Conservation (phyloP, 2,888 invertebrate species). For the Leptothorax acervorum region DNA sequence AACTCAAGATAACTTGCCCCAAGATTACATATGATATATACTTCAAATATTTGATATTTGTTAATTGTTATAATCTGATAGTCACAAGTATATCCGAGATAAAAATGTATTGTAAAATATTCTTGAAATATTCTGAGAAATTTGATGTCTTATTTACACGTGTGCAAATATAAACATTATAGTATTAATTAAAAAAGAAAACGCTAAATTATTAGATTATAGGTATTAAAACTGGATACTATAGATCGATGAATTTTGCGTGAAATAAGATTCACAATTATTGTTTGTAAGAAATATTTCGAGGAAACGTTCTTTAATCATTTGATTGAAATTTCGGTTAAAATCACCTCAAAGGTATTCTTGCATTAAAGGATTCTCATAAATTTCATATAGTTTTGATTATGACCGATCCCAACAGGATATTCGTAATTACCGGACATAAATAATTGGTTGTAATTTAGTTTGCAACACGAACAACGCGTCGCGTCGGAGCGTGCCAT, state of each 20-base stretch:
- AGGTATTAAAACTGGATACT: neutral
- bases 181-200: neutral
- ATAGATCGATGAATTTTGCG: neutral
- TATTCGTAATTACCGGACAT: slow-evolving; percentile 34
- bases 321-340: neutral
- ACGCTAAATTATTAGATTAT: neutral
- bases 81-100: neutral
- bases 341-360: neutral
- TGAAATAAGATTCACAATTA: neutral
- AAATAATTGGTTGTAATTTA: slow-evolving; percentile 52
- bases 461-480: slow-evolving; percentile 38
- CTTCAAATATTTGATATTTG: slow-evolving; percentile 9
- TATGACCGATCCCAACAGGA: slow-evolving; percentile 10
- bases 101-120: neutral
- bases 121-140: neutral
- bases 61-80: neutral
- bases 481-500: slow-evolving; percentile 25
- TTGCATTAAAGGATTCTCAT: neutral
- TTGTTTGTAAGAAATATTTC: neutral
- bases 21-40: slow-evolving; percentile 8
- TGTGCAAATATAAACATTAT: neutral
- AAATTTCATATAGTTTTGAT: slow-evolving; percentile 27
- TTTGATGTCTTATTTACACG: neutral
- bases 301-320: neutral
- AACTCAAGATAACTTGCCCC: neutral